Evolutionary conservation across 2,797 vertebrate genomes (phyloP).

Genomic region (Muraenolepis orangiensis): DNA sequence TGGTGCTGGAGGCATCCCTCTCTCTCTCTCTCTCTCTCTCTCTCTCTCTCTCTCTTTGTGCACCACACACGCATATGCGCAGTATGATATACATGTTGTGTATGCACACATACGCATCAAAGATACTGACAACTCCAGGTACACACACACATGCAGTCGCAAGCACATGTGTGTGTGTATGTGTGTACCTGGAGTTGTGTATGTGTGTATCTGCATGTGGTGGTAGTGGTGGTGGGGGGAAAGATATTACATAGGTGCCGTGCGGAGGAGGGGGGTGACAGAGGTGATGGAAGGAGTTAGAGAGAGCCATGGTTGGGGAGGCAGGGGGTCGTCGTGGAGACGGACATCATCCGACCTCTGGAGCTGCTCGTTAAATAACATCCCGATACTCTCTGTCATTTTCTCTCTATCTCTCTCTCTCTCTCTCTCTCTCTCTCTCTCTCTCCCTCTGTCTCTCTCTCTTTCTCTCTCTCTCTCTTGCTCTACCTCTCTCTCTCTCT

Average conservation of each 20-base stretch:
- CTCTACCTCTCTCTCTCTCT: neutral
- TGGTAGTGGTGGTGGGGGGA: conserved; percentile 1
- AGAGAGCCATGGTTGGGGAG: neutral
- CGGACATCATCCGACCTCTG: neutral
- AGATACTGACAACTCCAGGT: neutral
- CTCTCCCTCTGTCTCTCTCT: neutral
- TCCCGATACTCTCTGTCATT: neutral
- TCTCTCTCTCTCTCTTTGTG: no score
- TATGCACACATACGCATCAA: neutral
- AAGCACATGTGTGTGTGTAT: neutral
- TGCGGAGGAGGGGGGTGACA: conserved; percentile 7
- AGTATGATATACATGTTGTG: neutral
- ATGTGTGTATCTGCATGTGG: neutral
- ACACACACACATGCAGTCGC: neutral
- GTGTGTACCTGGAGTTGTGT: neutral
- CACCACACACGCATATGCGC: neutral
- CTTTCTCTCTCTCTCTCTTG: neutral
- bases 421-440: neutral
- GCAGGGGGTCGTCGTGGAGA: neutral
- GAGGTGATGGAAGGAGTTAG: conserved; percentile 1
- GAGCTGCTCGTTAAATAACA: conserved; percentile 1
- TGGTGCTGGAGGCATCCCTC: conserved; percentile 50
- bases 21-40: conserved; percentile 14
- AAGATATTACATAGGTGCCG: conserved; percentile 16
- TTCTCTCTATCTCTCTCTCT: neutral